Evolutionary conservation across 2,888 invertebrate genomes (phyloP).

Genomic region (Eupithecia centaureata): DNA sequence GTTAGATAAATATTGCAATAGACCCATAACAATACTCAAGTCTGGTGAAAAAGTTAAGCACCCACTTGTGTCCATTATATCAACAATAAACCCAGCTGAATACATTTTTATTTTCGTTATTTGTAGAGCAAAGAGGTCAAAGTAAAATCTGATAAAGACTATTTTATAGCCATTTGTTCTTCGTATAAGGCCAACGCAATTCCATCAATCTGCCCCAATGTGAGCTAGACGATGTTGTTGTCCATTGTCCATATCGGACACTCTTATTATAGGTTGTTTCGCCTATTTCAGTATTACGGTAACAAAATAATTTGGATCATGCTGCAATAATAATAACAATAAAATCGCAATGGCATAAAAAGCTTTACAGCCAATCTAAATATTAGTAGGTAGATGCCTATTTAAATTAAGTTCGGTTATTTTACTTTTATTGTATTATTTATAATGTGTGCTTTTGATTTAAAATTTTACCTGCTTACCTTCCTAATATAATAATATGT

Average conservation of each 20-base stretch:
- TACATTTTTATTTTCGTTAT: constrained; percentile 49
- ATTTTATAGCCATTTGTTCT: constrained; percentile 69
- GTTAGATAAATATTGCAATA: constrained; percentile 7
- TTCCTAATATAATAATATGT: too few species aligned
- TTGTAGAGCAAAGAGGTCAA: constrained; percentile 44
- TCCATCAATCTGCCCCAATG: constrained; percentile 69
- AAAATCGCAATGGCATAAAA: background rate
- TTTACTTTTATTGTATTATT: too few species aligned
- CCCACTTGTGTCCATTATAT: constrained; percentile 22
- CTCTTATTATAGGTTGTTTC: constrained; percentile 7
- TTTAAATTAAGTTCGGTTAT: too few species aligned
- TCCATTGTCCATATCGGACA: constrained; percentile 50
- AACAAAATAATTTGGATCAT: background rate
- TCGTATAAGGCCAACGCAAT: constrained; percentile 63
- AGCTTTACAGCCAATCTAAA: background rate
- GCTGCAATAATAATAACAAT: background rate
- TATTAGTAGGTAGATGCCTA: too few species aligned
- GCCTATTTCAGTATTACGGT: background rate
- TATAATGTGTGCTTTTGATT: too few species aligned
- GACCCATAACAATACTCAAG: constrained; percentile 1
- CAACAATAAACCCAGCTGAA: constrained; percentile 20
- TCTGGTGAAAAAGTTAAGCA: constrained; percentile 13
- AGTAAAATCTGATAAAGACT: constrained; percentile 66
- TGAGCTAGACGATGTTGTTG: constrained; percentile 59
- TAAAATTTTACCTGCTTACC: too few species aligned